Evolutionary conservation across 2,113 vertebrate species (phyloP).

Genomic region (Apodemus sylvaticus): DNA sequence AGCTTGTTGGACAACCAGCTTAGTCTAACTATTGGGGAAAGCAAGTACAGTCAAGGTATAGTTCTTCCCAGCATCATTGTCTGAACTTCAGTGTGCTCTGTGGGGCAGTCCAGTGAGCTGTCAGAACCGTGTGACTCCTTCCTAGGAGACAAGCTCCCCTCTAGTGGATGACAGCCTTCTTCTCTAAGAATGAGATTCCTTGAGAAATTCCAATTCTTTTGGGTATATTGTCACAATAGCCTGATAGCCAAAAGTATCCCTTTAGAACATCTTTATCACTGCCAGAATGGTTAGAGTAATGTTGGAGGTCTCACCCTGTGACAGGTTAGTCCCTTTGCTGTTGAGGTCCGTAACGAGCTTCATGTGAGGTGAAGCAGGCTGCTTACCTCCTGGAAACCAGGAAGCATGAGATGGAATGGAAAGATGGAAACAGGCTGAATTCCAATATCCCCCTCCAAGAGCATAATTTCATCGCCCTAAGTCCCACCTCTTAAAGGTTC

Average conservation of each 20-base stretch:
- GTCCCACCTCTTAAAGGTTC: background rate
- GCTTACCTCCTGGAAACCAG: background rate
- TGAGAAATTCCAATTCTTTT: background rate
- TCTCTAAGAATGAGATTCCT: background rate
- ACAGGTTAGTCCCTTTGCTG: background rate
- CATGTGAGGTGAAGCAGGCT: background rate
- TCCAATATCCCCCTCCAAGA: background rate
- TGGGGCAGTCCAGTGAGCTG: background rate
- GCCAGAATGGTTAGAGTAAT: background rate
- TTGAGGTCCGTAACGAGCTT: background rate
- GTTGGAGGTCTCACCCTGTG: too few relatives aligned
- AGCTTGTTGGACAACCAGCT: background rate
- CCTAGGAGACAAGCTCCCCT: background rate
- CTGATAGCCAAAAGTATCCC: background rate
- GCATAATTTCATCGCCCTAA: background rate
- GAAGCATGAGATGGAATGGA: background rate
- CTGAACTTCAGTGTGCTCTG: background rate
- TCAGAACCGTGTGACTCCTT: background rate
- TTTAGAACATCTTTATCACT: background rate
- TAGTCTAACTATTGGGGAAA: background rate
- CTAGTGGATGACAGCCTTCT: background rate
- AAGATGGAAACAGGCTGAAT: background rate
- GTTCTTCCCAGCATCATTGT: background rate
- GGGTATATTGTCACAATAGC: background rate
- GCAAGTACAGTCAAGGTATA: too few relatives aligned